Conservation (phyloP, 2,797 vertebrate genomes). For the Spinus olivaceus region DNA sequence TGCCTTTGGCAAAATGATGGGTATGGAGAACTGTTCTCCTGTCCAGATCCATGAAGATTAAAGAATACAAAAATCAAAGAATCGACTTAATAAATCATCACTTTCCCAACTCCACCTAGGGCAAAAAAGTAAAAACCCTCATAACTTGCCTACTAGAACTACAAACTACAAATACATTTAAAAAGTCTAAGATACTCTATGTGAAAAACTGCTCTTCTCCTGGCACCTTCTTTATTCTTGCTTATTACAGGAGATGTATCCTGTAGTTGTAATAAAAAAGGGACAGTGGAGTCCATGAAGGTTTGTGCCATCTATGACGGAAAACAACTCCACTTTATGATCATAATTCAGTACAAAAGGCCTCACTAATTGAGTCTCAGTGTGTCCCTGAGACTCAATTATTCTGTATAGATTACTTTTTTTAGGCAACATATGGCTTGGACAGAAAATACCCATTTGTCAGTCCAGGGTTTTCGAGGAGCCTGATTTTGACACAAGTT, state of each 20-base stretch:
- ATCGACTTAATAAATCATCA: accelerated
- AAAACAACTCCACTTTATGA: background rate
- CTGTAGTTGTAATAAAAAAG: background rate
- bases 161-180: background rate
- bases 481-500: background rate
- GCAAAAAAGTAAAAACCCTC: background rate
- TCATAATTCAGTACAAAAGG: background rate
- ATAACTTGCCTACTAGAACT: background rate
- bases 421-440: background rate
- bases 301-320: background rate
- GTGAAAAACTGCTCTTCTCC: background rate
- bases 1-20: background rate
- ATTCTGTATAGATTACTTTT: background rate
- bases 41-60: background rate
- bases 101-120: background rate
- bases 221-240: background rate
- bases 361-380: background rate
- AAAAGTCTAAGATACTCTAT: background rate
- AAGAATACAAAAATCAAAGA: background rate
- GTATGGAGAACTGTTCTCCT: background rate
- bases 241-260: background rate
- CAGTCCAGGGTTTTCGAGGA: background rate
- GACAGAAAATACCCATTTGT: background rate
- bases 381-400: background rate
- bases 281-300: background rate